phyloP scores from a whole-genome alignment of 2,113 vertebrate species.

The Eudyptes chrysolophus region DNA sequence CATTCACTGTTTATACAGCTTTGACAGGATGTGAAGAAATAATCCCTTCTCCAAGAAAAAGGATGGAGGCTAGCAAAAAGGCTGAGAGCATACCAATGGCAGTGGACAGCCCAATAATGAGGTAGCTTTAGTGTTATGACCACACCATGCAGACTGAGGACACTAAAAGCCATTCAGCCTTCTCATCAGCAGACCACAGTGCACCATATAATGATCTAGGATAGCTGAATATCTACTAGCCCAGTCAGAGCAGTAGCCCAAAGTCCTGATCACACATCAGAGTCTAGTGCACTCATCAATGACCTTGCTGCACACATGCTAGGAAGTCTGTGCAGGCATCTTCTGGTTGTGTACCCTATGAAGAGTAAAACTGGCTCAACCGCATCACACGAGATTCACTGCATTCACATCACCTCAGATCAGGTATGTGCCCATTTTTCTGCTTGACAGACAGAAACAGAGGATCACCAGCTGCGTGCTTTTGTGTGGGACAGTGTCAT shows the following conservation, averaged over 20 bases:
- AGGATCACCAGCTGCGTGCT: neutral
- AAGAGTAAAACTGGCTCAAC: neutral
- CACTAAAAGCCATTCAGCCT: neutral
- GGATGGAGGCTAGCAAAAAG: neutral
- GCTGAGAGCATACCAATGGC: neutral
- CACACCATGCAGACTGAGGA: neutral
- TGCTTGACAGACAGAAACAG: neutral
- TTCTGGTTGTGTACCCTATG: neutral
- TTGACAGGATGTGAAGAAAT: neutral
- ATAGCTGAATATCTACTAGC: neutral
- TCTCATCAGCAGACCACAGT: neutral
- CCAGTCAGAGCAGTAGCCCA: neutral
- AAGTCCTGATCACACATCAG: neutral
- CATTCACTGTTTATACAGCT: neutral
- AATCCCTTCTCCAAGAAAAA: neutral
- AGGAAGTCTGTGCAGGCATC: neutral
- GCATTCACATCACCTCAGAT: neutral
- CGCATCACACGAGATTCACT: neutral
- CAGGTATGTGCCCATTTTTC: neutral
- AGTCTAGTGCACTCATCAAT: neutral
- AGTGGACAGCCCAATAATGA: neutral
- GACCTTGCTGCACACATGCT: rapidly evolving
- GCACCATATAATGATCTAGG: neutral
- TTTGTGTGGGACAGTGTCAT: neutral
- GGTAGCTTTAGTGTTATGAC: neutral